Evolutionary conservation across 2,113 vertebrate species (phyloP).

Genomic region (Dascyllus trimaculatus): DNA sequence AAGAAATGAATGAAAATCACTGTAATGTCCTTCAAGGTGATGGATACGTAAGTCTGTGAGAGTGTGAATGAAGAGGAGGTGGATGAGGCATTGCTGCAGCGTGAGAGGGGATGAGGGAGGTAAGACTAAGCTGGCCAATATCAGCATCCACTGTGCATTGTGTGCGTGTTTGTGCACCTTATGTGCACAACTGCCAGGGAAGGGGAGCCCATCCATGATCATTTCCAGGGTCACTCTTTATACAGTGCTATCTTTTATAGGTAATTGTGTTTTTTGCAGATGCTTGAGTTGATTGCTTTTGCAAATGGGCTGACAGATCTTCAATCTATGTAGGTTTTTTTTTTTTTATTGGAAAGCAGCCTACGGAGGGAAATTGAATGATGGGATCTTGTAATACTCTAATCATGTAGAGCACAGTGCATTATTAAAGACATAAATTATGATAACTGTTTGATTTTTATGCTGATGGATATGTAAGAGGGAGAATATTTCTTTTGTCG

Average conservation of each 20-base stretch:
- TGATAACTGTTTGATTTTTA: slow-evolving; percentile 30
- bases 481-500: neutral
- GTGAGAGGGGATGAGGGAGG: neutral
- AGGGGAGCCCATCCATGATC: neutral
- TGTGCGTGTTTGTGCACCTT: neutral
- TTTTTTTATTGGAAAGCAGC: slow-evolving; percentile 48
- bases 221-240: slow-evolving; percentile 49
- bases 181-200: neutral
- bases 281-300: slow-evolving; percentile 67
- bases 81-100: neutral
- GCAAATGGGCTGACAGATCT: slow-evolving; percentile 49
- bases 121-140: slow-evolving; percentile 22
- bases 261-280: slow-evolving; percentile 53
- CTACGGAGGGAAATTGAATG: slow-evolving; percentile 31
- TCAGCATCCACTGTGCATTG: slow-evolving; percentile 13
- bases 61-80: neutral
- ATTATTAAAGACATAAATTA: slow-evolving; percentile 53
- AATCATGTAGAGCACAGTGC: slow-evolving; percentile 39
- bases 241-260: slow-evolving; percentile 54
- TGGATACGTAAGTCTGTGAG: slow-evolving; percentile 1
- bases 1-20: too few relatives aligned
- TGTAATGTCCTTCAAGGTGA: neutral
- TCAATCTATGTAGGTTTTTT: slow-evolving; percentile 34
- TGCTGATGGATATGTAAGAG: slow-evolving; percentile 30
- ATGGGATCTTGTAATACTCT: slow-evolving; percentile 46